A percentile compares a stretch with the other conserved stretches of the same genome.
phyloP scores from a whole-genome alignment of 2,888 invertebrate species.

The Drosophila gaucha region DNA sequence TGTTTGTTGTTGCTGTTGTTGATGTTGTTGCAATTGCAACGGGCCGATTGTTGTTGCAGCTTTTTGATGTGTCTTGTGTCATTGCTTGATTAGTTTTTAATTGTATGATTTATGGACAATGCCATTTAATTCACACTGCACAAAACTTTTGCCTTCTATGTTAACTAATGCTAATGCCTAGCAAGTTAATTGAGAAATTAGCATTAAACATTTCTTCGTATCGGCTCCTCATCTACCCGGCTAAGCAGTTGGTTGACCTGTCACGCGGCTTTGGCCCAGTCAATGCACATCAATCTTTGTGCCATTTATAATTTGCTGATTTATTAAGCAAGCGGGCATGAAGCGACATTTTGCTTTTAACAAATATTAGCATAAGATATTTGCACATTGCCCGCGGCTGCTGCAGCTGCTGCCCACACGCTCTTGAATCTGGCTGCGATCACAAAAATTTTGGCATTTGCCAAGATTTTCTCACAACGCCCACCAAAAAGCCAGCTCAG shows the following conservation, averaged over 20 bases:
- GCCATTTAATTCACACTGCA: conserved; percentile 57
- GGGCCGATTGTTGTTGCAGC: conserved; percentile 58
- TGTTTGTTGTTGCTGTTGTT: conserved; percentile 28
- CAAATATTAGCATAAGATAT: conserved; percentile 74
- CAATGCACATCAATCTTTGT: conserved; percentile 71
- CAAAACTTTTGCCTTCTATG: conserved; percentile 53
- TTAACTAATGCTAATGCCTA: conserved; percentile 67
- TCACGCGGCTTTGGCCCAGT: conserved; percentile 36
- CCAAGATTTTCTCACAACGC: conserved; percentile 77
- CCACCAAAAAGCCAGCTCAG: conserved; percentile 54
- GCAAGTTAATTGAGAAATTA: conserved; percentile 72
- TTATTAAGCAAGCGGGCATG: conserved; percentile 69
- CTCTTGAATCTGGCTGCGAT: conserved; percentile 38
- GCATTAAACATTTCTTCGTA: conserved; percentile 53
- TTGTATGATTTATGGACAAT: conserved; percentile 73
- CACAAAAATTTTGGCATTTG: conserved; percentile 65
- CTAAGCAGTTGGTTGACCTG: conserved; percentile 30
- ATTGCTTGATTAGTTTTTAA: conserved; percentile 80
- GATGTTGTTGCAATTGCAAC: conserved; percentile 49
- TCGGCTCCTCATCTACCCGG: conserved; percentile 2
- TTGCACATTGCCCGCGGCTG: conserved; percentile 44
- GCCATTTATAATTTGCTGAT: conserved; percentile 72
- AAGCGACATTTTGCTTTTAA: conserved; percentile 76
- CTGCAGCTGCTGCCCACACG: conserved; percentile 70
- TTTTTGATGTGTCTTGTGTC: conserved; percentile 70